Base-by-base conservation (phyloP, 2,888 invertebrate genomes). In the Diarsia brunnea region DNA sequence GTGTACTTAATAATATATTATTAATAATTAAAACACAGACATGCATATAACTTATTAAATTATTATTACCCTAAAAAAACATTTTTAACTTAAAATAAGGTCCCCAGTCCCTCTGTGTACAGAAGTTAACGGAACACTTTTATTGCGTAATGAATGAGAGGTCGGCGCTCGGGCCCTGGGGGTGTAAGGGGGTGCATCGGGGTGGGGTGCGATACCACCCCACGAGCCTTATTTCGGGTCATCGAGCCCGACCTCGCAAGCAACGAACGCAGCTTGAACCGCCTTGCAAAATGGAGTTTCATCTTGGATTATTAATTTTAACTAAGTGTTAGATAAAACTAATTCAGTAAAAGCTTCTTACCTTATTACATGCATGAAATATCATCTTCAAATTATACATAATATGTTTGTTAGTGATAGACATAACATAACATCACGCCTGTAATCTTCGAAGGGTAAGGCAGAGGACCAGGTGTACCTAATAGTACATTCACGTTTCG, bases 141-240 rank as follows among this genome's bases (percentile, higher is more conserved):
- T 96, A 96, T 96, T 96, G 96, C 96, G 95, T 96, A 96, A 96
- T 96, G 95, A 96, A 95, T 94, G 95, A 94, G 94, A 95, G 96
- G 95, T 95, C 95, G 95, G 93, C 93, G 95, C 92, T 92, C 95
- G 92, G 89, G 88, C 91, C 89, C 88, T 82, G 89, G 85, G 90
- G 90, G 87, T 65, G 87, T 81, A 76, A 84, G 87, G 21, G 78
- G 82, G 82, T 84, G 85, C 87, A 85, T 85, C 84, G 87, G 89
- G 88, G 89, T 90, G 91, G 91, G 92, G 89, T 92, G 95, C 94
- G 93, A 93, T 93, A 92, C 91, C 92, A 90, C 92, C 94, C 93
- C 87, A 88, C 82, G 92, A 94, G 94, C 95, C 95, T 96, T 95
- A 96, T 96, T 96, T 96, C 95, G 96, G 96, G 95, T 96, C 96